These are phyloP conservation scores for Drosophila meridiana DNA, from an alignment of 2,888 invertebrate genomes.

Conservation along the genomic window DNA sequence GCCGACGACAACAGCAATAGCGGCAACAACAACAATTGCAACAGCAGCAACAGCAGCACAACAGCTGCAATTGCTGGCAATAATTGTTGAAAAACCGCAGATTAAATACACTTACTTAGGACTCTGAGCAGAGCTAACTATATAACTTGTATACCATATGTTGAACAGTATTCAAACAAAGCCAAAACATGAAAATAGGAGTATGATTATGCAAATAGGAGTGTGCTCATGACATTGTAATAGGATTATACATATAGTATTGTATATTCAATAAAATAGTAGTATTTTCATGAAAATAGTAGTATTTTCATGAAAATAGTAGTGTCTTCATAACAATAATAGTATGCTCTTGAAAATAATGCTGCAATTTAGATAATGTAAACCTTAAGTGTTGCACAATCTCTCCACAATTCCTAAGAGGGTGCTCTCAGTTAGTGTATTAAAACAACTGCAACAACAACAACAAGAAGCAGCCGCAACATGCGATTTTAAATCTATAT, in stretches of 20 bases:
- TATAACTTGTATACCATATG: rapidly evolving
- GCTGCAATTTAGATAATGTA: no score
- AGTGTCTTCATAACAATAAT: neutral
- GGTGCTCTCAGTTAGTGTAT: constrained; percentile 4
- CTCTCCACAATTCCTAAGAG: neutral
- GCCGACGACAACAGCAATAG: constrained; percentile 41
- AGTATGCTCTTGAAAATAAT: neutral
- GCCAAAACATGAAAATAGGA: neutral
- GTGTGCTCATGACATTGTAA: neutral
- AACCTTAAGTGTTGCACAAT: neutral
- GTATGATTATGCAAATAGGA: neutral
- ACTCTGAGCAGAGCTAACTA: neutral
- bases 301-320: neutral
- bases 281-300: neutral
- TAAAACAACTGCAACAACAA: constrained; percentile 22
- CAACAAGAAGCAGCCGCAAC: constrained; percentile 37
- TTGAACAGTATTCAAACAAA: neutral
- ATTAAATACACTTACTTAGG: constrained; percentile 13
- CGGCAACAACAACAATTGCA: constrained; percentile 5
- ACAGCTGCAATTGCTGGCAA: constrained; percentile 6
- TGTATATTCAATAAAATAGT: no score
- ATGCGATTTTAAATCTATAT: constrained; percentile 57
- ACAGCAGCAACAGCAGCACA: constrained; percentile 29
- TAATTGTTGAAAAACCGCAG: neutral
- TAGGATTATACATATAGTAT: no score